These are phyloP conservation scores for Cyclopterus lumpus DNA, from an alignment of 2,797 vertebrate genomes.

Conservation along the genomic window DNA sequence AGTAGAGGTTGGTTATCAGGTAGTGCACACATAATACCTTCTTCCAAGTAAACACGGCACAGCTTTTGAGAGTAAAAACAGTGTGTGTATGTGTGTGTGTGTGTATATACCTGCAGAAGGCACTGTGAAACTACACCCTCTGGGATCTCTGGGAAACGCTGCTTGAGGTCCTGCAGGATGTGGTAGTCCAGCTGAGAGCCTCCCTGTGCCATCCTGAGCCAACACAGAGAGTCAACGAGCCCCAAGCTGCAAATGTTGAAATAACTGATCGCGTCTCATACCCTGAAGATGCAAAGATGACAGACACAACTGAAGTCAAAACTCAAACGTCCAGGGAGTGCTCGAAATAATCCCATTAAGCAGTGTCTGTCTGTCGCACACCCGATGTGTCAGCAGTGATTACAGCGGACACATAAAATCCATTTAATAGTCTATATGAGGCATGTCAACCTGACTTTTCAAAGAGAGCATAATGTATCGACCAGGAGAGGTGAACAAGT, in stretches of 20 bases:
- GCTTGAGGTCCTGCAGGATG: constrained; percentile 97
- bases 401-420: background rate
- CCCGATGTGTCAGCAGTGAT: constrained; percentile 62
- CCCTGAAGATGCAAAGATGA: constrained; percentile 67
- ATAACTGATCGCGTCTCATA: constrained; percentile 89
- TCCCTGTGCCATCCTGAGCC: constrained; percentile 95
- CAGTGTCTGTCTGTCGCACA: constrained; percentile 21
- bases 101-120: constrained; percentile 92
- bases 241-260: constrained; percentile 88
- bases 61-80: background rate
- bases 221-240: constrained; percentile 87
- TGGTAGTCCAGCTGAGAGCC: constrained; percentile 93
- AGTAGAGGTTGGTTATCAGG: background rate
- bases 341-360: constrained; percentile 4
- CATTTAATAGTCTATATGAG: background rate
- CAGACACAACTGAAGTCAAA: constrained; percentile 19
- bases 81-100: background rate
- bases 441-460: background rate
- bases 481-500: background rate
- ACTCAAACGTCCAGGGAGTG: background rate
- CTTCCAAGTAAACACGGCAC: background rate
- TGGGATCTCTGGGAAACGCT: constrained; percentile 98
- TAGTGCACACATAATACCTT: background rate
- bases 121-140: constrained; percentile 97
- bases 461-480: background rate